Base-by-base conservation (phyloP, 2,888 invertebrate species). In the Agrilus mali region DNA sequence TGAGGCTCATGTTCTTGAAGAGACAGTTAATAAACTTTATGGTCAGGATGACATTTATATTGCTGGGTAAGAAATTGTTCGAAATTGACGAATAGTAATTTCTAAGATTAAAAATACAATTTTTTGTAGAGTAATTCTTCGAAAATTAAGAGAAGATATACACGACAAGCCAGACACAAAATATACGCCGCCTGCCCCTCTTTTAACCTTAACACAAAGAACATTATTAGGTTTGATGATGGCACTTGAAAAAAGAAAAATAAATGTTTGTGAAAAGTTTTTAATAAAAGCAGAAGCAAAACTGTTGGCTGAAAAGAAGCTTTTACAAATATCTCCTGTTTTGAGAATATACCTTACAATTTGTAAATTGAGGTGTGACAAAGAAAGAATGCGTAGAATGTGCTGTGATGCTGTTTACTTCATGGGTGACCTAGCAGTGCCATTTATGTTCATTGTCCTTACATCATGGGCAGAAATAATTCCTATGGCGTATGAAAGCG, bases 371-470 rank as follows among this genome's bases (percentile, higher is more conserved):
- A 48, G 49, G n/a, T 53, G 51, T 34, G 65, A 71, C 38, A 56
- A 70, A 40, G 60, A 65, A 51, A 61, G 59, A 51, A 61, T 69
- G 42, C 54, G 71, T 46, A 60, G 64, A 41, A 59, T 70, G 47
- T 66, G 67, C 49, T 66, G 67, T 46, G 67, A 70, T 51, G 65
- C 66, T 36, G 55, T 71, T 33, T 72, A 69, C 49, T 65, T 62
- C 47, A 59, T 64, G 46, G 63, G 60, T 20, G 51, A 65, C 37
- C 55, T 62, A 34, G 63, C 67, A 12, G 45, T 64, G 7, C 56
- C 62, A 14, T 51, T 67, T 44, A 2, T 27, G 10, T 27, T 27
- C 10, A 10, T 27, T 27, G 27, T 27, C 2, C 27, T 27, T 27
- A 27, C 27, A 27, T 27, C 27, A 10, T 27, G 27, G 27, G 10